A percentile compares a stretch with the other conserved stretches of the same genome.
Evolutionary conservation across 2,113 vertebrate genomes (phyloP).

Genomic region (Cromileptes altivelis): DNA sequence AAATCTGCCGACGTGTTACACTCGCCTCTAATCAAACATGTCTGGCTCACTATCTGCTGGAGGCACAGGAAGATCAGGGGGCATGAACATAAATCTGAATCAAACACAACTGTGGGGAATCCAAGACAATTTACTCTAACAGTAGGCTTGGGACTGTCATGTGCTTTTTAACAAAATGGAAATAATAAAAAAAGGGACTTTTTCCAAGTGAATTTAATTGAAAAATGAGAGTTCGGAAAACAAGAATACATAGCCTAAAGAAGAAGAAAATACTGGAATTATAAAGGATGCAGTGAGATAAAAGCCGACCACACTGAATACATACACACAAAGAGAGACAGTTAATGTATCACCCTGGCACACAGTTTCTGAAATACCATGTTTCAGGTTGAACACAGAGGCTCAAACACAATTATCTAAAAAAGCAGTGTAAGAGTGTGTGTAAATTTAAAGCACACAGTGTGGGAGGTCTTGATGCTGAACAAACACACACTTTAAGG

Average conservation of each 20-base stretch:
- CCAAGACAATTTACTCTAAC: constrained; percentile 9
- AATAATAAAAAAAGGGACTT: not conserved
- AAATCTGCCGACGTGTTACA: constrained; percentile 53
- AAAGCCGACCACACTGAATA: not conserved
- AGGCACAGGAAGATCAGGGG: constrained; percentile 14
- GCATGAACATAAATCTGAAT: constrained; percentile 33
- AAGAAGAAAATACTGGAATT: not conserved
- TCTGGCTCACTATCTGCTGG: constrained; percentile 9
- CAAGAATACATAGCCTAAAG: not conserved
- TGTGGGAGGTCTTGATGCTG: constrained; percentile 55
- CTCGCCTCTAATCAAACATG: constrained; percentile 32
- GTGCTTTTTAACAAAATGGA: not conserved
- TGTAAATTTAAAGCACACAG: constrained; percentile 1
- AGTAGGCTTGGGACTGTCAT: too few relatives aligned
- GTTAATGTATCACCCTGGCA: not conserved
- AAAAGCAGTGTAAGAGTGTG: not conserved
- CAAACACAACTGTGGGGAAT: not conserved
- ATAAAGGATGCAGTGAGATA: not conserved
- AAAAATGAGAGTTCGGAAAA: not conserved
- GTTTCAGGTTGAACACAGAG: constrained; percentile 9
- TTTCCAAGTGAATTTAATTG: not conserved
- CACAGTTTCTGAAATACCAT: constrained; percentile 11
- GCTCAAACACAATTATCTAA: constrained; percentile 23
- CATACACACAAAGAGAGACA: not conserved
- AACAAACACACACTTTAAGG: constrained; percentile 47